Conservation (phyloP, 2,797 vertebrate genomes). For the Hirundo rustica region DNA sequence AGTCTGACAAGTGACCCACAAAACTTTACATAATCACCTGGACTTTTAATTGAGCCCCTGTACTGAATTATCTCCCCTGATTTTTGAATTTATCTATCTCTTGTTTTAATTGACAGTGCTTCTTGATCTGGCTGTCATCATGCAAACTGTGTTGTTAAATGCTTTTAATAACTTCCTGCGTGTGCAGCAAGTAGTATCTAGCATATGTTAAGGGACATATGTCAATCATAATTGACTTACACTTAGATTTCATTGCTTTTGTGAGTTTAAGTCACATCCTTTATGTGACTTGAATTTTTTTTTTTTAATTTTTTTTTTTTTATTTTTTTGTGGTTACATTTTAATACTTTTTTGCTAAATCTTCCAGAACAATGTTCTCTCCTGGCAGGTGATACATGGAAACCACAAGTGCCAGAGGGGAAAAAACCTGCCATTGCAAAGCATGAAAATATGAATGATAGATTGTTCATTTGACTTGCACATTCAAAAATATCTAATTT, state of each 20-base stretch:
- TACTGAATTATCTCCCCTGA: constrained; percentile 57
- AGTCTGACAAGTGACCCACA: not conserved
- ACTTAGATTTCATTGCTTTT: constrained; percentile 41
- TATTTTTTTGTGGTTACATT: constrained; percentile 58
- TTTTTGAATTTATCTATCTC: constrained; percentile 23
- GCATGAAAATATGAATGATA: constrained; percentile 48
- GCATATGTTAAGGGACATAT: constrained; percentile 28
- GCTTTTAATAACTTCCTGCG: constrained; percentile 18
- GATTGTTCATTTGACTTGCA: constrained; percentile 46
- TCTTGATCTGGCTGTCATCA: constrained; percentile 60
- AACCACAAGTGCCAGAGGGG: constrained; percentile 55
- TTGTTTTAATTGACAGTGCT: constrained; percentile 49
- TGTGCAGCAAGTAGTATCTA: not conserved
- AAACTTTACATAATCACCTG: not conserved
- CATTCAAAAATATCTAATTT: constrained; percentile 62
- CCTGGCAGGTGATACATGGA: constrained; percentile 24
- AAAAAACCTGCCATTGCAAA: constrained; percentile 62
- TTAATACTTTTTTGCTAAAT: constrained; percentile 38
- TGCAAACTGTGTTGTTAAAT: constrained; percentile 47
- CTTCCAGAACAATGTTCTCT: constrained; percentile 62
- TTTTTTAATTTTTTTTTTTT: constrained; percentile 56
- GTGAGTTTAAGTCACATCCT: constrained; percentile 54
- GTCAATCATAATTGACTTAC: constrained; percentile 37
- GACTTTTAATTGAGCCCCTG: not conserved
- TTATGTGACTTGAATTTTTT: constrained; percentile 40